Evolutionary conservation across 2,113 vertebrate species (phyloP), one percentile per base, ranked within the genome.

Genomic region (Hippocampus zosterae): DNA sequence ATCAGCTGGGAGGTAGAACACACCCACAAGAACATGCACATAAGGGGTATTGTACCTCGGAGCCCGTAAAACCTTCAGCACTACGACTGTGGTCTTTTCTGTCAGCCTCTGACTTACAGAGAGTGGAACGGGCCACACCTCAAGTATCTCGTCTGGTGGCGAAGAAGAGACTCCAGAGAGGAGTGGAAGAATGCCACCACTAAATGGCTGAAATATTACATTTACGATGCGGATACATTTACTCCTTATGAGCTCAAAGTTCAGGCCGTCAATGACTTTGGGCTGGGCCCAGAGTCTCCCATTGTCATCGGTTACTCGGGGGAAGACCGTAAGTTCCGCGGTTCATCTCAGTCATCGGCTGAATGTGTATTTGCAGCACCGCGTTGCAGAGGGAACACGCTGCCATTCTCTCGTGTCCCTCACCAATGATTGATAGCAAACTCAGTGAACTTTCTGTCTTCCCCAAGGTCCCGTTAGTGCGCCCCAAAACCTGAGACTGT

Each of bases 161-260:
- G 91, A 65, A 89, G 95, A 62, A 91, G 90, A 70, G 94, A 97
- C 13, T 93, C 94, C 0, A 85, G 95, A 0, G 96, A 98, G 59
- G 92, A 94, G 27, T 99, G 97, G 97, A 88, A 91, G 89, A 98
- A 98, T 0, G 91, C 91, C 72, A 99, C 96, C 0, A 97, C 98
- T 13, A 93, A 92, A 81, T 80, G 89, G 27, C 84, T 93, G 2
- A 93, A 91, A 76, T 93, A 95, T 1, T 94, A 95, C 8, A 95
- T 99, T 71, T 95, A 95, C 16, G 94, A 95, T 71, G 95, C 96
- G 0, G 96, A 98, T 11, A 94, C 96, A 78, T 99, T 95, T 21
- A 95, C 95, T 0, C 95, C 96, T 61, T 98, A 98, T 4, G 96
- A 98, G 75, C 92, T 99, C 85, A 95, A 95, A 76, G 93, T 99